A percentile compares a stretch with the other conserved stretches of the same genome.
These are phyloP conservation scores for Antheraea pernyi DNA, from an alignment of 1,140 invertebrate species.

Conservation along the genomic window DNA sequence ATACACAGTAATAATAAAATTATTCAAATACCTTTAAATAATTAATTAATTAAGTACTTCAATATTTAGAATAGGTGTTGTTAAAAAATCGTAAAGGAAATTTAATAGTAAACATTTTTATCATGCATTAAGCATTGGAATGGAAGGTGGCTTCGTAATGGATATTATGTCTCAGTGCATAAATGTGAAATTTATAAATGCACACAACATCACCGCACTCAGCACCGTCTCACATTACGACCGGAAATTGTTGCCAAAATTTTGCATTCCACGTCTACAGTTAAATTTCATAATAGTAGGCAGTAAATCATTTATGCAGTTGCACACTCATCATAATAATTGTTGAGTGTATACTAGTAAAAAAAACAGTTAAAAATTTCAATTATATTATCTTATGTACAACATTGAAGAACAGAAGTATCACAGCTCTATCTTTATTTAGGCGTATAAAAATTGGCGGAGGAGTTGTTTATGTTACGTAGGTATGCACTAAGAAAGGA, in stretches of 20 bases:
- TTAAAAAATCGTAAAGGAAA: not conserved
- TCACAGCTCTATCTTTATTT: no score
- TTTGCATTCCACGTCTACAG: conserved; percentile 24
- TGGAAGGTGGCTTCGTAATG: not conserved
- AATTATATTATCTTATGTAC: no score
- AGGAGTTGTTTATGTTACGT: no score
- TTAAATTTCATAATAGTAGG: conserved; percentile 16
- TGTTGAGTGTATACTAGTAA: no score
- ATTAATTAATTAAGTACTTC: no score
- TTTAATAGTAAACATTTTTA: not conserved
- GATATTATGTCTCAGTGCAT: conserved; percentile 11
- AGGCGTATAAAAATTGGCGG: no score
- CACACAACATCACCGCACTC: conserved; percentile 25
- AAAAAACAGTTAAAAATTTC: no score
- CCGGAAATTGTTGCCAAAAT: conserved; percentile 29
- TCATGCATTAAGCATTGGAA: not conserved
- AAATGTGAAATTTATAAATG: conserved; percentile 26
- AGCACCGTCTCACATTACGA: conserved; percentile 25
- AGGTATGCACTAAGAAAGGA: no score
- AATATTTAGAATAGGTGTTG: no score
- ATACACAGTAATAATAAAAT: no score
- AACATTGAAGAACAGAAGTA: no score
- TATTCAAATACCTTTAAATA: no score
- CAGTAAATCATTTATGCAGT: not conserved
- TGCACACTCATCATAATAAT: conserved; percentile 3